These are phyloP conservation scores for Heliconius hewitsoni DNA, from an alignment of 1,140 invertebrate species.

Conservation along the genomic window DNA sequence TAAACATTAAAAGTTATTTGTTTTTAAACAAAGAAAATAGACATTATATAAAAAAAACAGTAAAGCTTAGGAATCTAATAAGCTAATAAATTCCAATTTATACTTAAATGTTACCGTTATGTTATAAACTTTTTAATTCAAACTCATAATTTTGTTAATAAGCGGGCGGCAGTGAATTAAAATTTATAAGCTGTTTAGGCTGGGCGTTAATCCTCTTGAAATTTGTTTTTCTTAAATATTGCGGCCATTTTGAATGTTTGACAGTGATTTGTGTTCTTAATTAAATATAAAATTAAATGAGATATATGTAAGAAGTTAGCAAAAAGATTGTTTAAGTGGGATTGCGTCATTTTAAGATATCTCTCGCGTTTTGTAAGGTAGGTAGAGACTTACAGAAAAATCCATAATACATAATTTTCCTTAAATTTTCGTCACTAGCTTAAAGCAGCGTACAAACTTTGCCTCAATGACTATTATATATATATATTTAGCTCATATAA, in stretches of 20 bases:
- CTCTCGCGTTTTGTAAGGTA: not conserved
- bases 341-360: not conserved
- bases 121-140: not conserved
- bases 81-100: too few species aligned
- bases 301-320: not conserved
- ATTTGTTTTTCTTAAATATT: conserved; percentile 36
- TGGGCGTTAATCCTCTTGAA: conserved; percentile 34
- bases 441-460: too few species aligned
- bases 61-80: too few species aligned
- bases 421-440: too few species aligned
- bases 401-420: too few species aligned
- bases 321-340: not conserved
- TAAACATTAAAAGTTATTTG: too few species aligned
- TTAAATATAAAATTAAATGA: conserved; percentile 8
- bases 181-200: conserved; percentile 36
- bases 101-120: not conserved
- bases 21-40: too few species aligned
- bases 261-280: conserved; percentile 21
- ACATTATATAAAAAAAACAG: too few species aligned
- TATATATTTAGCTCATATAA: too few species aligned
- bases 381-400: too few species aligned
- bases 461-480: too few species aligned
- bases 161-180: conserved; percentile 21
- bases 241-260: conserved; percentile 12
- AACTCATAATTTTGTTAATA: conserved; percentile 28